Conservation (phyloP, 2,113 vertebrate genomes). For the Hypomesus transpacificus region DNA sequence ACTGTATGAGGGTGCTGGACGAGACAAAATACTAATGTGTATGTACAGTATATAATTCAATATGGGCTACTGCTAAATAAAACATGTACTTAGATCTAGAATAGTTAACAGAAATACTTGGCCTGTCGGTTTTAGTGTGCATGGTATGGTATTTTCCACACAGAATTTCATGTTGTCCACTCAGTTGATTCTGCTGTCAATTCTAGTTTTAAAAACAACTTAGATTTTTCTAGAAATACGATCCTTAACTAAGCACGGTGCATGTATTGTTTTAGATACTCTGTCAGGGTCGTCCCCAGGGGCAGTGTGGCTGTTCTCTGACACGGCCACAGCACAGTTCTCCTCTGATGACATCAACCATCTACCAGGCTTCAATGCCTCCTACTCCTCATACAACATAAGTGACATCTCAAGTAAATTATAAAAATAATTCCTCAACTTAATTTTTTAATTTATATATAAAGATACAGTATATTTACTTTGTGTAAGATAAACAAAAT, state of each 20-base stretch:
- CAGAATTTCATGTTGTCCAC: background rate
- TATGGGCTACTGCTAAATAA: background rate
- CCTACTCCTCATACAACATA: conserved; percentile 67
- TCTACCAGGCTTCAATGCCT: conserved; percentile 77
- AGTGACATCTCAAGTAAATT: conserved; percentile 76
- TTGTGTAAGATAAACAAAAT: background rate
- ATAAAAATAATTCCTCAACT: background rate
- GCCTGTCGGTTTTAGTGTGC: too few species aligned
- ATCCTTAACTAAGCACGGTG: background rate
- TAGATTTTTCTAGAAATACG: background rate
- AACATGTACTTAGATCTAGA: background rate
- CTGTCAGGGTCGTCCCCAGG: conserved; percentile 73
- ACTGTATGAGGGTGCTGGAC: conserved; percentile 63
- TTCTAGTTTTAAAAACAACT: background rate
- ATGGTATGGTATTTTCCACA: too few species aligned
- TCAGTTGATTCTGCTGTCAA: background rate
- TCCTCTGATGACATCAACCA: conserved; percentile 63
- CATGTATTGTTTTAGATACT: conserved; percentile 66
- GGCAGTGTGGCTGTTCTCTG: conserved; percentile 76
- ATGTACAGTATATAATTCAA: conserved; percentile 10
- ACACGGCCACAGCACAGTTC: conserved; percentile 80
- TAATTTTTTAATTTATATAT: background rate
- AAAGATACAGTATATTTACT: background rate
- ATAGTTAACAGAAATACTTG: too few species aligned
- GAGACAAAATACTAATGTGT: conserved; percentile 48